Evolutionary conservation across 64 coral and sea anemone species (phyloP).

Genomic region (Pocillopora damicornis): DNA sequence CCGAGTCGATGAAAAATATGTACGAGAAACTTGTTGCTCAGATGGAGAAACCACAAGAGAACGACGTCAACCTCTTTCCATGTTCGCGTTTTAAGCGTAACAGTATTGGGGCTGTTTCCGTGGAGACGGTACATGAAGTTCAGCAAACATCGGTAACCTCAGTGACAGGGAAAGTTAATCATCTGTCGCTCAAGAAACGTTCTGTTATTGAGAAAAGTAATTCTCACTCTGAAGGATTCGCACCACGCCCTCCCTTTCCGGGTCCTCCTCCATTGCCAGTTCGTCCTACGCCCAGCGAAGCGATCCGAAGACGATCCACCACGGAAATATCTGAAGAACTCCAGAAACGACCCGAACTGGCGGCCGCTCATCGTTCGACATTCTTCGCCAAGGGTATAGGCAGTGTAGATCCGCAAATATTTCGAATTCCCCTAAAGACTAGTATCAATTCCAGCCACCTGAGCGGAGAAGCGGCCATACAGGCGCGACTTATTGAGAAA

Average conservation of each 20-base stretch:
- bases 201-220: constrained; percentile 14
- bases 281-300: not conserved
- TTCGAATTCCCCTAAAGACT: not conserved
- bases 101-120: constrained; percentile 6
- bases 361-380: not conserved
- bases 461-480: constrained; percentile 23
- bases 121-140: not conserved
- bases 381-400: constrained; percentile 52
- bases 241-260: not conserved
- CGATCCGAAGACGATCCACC: not conserved
- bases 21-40: constrained; percentile 30
- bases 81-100: not conserved
- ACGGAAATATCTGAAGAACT: constrained; percentile 38
- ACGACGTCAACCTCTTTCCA: constrained; percentile 34
- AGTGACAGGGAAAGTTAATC: not conserved
- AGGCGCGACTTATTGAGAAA: constrained; percentile 22
- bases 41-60: constrained; percentile 17
- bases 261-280: constrained; percentile 33
- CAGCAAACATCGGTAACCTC: not conserved
- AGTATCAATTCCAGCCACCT: not conserved
- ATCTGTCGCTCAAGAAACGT: not conserved
- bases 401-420: constrained; percentile 6
- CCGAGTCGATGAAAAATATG: not conserved
- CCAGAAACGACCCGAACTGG: constrained; percentile 7
- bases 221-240: constrained; percentile 6